Evolutionary conservation across 2,797 vertebrate genomes (phyloP).

Genomic region (Denticeps clupeoides): DNA sequence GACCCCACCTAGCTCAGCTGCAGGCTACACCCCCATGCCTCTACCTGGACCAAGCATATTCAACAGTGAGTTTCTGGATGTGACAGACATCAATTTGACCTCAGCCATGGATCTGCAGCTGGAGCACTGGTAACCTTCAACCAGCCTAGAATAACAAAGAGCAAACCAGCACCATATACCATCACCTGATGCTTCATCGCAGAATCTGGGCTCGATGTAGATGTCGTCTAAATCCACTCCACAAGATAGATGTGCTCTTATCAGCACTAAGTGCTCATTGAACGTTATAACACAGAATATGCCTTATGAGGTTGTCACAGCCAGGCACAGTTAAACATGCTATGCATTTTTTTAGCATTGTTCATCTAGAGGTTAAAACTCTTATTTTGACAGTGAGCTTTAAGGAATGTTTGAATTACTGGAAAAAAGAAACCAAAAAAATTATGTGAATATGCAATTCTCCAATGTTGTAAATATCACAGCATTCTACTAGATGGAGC

Average conservation of each 20-base stretch:
- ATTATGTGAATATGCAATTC: too few relatives aligned
- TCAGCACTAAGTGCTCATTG: too few relatives aligned
- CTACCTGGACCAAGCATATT: conserved; percentile 81
- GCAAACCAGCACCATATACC: too few relatives aligned
- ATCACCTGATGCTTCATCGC: conserved; percentile 23
- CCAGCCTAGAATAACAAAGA: not conserved
- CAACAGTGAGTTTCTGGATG: conserved; percentile 91
- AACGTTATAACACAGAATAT: not conserved
- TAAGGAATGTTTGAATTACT: conserved; percentile 49
- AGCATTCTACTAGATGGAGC: conserved; percentile 35
- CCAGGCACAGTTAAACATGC: not conserved
- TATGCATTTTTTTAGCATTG: conserved; percentile 15
- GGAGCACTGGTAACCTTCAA: conserved; percentile 82
- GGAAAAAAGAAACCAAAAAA: too few relatives aligned
- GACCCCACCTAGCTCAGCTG: conserved; percentile 78
- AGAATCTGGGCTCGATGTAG: too few relatives aligned
- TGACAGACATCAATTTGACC: conserved; percentile 89
- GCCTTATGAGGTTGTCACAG: conserved; percentile 4
- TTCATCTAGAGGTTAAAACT: conserved; percentile 50
- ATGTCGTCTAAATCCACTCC: too few relatives aligned
- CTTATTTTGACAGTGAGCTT: conserved; percentile 32
- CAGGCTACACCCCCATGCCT: conserved; percentile 65
- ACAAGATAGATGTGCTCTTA: too few relatives aligned
- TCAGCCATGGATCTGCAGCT: conserved; percentile 91
- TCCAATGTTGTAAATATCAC: conserved; percentile 63